Evolutionary conservation across 2,797 vertebrate genomes (phyloP), one percentile per base, ranked within the genome.

Genomic region (Kryptopterus vitreolus): DNA sequence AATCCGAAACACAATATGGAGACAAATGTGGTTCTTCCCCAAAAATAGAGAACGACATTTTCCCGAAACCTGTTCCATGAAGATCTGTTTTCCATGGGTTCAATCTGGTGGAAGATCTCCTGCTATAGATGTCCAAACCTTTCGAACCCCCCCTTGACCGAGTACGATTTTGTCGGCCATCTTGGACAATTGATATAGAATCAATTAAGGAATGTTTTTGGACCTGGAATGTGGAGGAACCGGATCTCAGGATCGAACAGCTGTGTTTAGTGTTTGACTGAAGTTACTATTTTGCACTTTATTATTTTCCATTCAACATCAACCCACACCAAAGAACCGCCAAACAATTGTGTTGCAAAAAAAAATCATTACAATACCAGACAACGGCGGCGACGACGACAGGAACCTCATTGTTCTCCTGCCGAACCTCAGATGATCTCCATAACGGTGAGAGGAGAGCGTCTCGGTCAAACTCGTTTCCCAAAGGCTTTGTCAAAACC

Each of bases 381-480:
- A 24, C 9, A 16, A 58, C 22, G 18, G 58, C 35, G 58, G 26
- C 35, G 3, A 38, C 8, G 13, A 57, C 22, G 16, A 73, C 33
- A 73, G 26, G 24, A 74, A 43, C 0, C 6, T 46, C 20, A 75
- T 59, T 75, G 72, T 75, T 75, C 55, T 43, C 72, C 35, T 20
- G 71, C 13, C 12, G 55, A 59, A 59, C 35, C 55, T 59, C 55
- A 4, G 35, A 20, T 29, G 24, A 59, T 20, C 55, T 46, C 33
- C 12, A 59, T 35, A n/a, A 10, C 35, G 12, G 3, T 33, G 22
- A 74, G 35, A 59, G 35, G 22, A 74, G 35, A 59, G 55, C 9
- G 4, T 26, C 26, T 75, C 24, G 72, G 72, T 29, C 35, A 7
- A 75, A 75, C 72, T 46, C 4, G 72, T 75, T 75, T 75, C 55